Evolutionary conservation across 1,140 invertebrate genomes (phyloP).

Genomic region (Drosophila sp.): DNA sequence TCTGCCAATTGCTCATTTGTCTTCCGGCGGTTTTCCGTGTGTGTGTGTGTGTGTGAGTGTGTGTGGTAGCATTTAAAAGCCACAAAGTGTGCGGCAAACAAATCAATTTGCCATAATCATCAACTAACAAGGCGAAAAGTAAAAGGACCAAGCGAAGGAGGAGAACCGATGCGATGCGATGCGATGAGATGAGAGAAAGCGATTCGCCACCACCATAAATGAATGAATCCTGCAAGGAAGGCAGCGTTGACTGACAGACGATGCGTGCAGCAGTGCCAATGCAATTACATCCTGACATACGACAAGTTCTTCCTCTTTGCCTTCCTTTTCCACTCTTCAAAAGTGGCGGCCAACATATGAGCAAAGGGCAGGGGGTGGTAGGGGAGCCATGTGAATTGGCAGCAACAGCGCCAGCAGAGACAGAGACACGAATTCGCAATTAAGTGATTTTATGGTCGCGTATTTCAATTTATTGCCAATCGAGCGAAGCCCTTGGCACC

Average conservation of each 20-base stretch:
- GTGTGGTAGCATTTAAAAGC: conserved; percentile 65
- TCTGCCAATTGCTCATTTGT: conserved; percentile 68
- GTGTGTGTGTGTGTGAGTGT: conserved; percentile 9
- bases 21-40: conserved; percentile 43
- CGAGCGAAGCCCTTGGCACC: conserved; percentile 58
- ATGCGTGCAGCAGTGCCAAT: conserved; percentile 40
- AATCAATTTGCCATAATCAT: conserved; percentile 79
- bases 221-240: conserved; percentile 11
- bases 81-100: conserved; percentile 73
- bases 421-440: conserved; percentile 74
- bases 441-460: conserved; percentile 81
- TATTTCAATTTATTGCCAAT: conserved; percentile 81
- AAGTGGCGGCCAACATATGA: background rate
- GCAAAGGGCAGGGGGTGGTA: background rate
- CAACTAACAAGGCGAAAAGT: conserved; percentile 35
- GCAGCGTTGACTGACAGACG: conserved; percentile 18
- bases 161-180: background rate
- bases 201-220: conserved; percentile 8
- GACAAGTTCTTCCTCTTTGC: conserved; percentile 20
- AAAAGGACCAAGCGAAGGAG: background rate
- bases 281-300: conserved; percentile 42
- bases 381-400: conserved; percentile 3
- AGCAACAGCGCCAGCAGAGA: conserved; percentile 20
- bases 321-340: conserved; percentile 34
- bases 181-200: conserved; percentile 2